Base-by-base conservation (phyloP, 2,888 invertebrate species). In the Machimus rusticus region DNA sequence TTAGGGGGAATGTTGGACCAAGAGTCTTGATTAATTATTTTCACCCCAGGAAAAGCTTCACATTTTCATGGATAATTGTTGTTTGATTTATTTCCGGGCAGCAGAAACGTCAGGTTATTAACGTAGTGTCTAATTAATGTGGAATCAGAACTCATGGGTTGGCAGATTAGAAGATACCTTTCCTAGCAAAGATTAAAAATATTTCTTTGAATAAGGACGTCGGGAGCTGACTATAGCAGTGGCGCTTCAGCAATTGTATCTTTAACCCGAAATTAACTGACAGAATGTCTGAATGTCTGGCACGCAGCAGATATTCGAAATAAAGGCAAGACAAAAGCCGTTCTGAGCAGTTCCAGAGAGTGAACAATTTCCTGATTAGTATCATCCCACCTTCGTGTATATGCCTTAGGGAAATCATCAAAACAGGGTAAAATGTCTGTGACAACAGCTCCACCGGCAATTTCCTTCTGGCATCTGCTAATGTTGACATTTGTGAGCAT, bases 351-450 rank as follows among this genome's bases (percentile, higher is more conserved):
- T 82, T 82, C 66, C 82, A 82, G 57, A 82, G 82, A 82, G 57
- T 66, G 82, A 82, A 82, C 82, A 82, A 82, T 82, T 82, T 82
- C 82, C 82, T 82, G 82, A 82, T 82, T 82, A 82, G 82, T 66
- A 82, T 66, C 82, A 57, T 57, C 82, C 66, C 57, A 82, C 82
- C 82, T 82, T 57, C 57, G 82, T 82, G 82, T 46, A 39, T 34
- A 66, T 82, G 82, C 82, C 82, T 82, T 66, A 37, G 82, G 82
- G 82, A 82, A 82, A 82, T 82, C 55, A 66, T 82, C 82, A 82
- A 82, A 82, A 66, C 66, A 82, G 57, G 57, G 57, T 19, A 23
- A 82, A 82, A 82, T 37, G 57, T 82, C 82, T 82, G 66, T 37
- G 82, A 82, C 37, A 82, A 82, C 82, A 82, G 82, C 66, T 19